Conservation (phyloP, 2,113 vertebrate genomes). For the Strix aluco region DNA sequence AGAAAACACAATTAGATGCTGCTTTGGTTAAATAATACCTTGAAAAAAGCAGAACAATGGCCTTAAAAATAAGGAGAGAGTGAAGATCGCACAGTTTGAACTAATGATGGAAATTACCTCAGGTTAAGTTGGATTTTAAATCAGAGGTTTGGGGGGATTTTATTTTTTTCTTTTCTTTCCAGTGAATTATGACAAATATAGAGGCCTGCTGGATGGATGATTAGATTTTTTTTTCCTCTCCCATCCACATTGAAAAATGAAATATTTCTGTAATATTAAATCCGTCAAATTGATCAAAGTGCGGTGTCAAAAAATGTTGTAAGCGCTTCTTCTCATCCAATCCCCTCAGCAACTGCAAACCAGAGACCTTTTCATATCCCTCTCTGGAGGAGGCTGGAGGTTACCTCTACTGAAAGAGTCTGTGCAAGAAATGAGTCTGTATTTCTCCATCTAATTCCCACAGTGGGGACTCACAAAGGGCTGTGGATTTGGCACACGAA, state of each 20-base stretch:
- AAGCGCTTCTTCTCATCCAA: constrained; percentile 66
- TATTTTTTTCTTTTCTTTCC: constrained; percentile 19
- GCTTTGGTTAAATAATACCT: constrained; percentile 72
- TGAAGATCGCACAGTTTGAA: constrained; percentile 29
- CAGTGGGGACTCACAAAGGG: background rate
- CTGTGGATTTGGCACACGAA: rapidly evolving
- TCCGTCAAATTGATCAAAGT: constrained; percentile 76
- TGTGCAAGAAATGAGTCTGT: constrained; percentile 13
- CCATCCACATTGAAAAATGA: constrained; percentile 70
- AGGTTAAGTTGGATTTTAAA: constrained; percentile 64
- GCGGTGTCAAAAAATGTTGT: constrained; percentile 68
- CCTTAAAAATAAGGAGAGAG: constrained; percentile 46
- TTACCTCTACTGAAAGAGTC: background rate
- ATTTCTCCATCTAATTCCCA: constrained; percentile 8
- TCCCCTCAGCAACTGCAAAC: constrained; percentile 36
- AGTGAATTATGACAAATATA: constrained; percentile 62
- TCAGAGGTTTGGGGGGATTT: background rate
- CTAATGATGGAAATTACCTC: constrained; percentile 67
- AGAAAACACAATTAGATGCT: constrained; percentile 73
- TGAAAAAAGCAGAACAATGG: constrained; percentile 31
- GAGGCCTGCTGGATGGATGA: constrained; percentile 66
- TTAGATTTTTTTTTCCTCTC: constrained; percentile 64
- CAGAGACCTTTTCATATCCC: constrained; percentile 43
- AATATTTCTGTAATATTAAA: constrained; percentile 82
- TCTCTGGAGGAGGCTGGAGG: background rate